A percentile compares a stretch with the other conserved stretches of the same genome.
These are phyloP conservation scores for Gracilinanus agilis DNA, from an alignment of 2,113 vertebrate genomes.

Conservation along the genomic window DNA sequence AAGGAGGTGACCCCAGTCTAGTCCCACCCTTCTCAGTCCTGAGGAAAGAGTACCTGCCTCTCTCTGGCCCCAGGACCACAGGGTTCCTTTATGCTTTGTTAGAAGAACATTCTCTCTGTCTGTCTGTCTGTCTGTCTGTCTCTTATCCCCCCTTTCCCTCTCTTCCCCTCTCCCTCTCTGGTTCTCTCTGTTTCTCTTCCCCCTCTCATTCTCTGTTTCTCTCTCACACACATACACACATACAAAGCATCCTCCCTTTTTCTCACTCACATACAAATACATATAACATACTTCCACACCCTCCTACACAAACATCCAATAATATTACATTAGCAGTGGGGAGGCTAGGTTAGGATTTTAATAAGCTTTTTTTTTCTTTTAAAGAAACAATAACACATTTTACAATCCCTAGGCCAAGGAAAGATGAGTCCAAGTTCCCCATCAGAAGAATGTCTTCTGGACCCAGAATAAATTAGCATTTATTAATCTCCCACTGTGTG, in stretches of 20 bases:
- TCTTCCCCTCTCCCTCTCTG: no score
- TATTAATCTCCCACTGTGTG: neutral
- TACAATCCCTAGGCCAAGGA: neutral
- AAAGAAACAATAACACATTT: conserved; percentile 55
- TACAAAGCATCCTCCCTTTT: neutral
- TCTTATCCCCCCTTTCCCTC: neutral
- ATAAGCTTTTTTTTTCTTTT: conserved; percentile 43
- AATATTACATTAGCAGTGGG: neutral
- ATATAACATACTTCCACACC: neutral
- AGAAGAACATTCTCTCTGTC: neutral
- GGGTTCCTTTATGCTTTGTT: neutral
- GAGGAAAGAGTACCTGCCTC: neutral
- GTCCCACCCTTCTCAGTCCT: neutral
- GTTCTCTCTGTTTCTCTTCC: neutral
- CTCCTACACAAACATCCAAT: conserved; percentile 59
- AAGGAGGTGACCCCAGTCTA: neutral
- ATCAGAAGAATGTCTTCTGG: neutral
- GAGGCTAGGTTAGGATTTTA: conserved; percentile 65
- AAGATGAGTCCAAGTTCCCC: neutral
- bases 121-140: neutral
- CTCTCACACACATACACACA: neutral
- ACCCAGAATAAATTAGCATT: no score
- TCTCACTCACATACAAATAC: conserved; percentile 48
- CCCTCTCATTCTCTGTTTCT: neutral
- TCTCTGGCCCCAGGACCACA: neutral